Evolutionary conservation across 2,797 vertebrate species (phyloP), one percentile per base, ranked within the genome.

Genomic region (Carapus acus): DNA sequence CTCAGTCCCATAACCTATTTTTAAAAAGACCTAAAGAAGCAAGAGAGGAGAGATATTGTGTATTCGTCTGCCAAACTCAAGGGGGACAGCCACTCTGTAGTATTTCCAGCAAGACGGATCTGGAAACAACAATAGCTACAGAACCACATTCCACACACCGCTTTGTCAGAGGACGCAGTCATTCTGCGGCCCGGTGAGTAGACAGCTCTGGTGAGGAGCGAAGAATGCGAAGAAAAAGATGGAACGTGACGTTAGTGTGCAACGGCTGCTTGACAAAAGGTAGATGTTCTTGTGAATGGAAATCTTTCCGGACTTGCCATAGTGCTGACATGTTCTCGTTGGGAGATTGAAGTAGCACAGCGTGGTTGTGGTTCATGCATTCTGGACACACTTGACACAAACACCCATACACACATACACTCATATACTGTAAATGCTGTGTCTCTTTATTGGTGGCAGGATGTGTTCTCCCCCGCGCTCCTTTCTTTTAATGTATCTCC

Each of bases 401-500:
- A 42, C 27, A 24, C 17, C 21, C 40, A 43, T 40, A 49, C 15
- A 20, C 2, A 3, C 23, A 41, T 38, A 47, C 31, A 29, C 48
- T 66, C 54, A 17, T 49, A 59, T 54, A 59, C 43, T 61, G 65
- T 42, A 70, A 66, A 54, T 52, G 56, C 74, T 54, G 64, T 20
- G 60, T 66, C 49, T 60, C 70, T 43, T 74, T 60, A 56, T 43
- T 67, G 65, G n/a, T n/a, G n/a, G n/a, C n/a, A n/a, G n/a, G n/a
- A n/a, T n/a, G n/a, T n/a, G 66, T 67, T 74, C 68, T 74, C 60
- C 44, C 72, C 49, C 19, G 51, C 63, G 72, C 75, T 84, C 24
- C 9, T 68, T 73, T 79, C 71, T 54, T 73, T 72, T 85, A 83
- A 84, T 81, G 66, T 81, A 55, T 63, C 77, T 69, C 76, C 68